Evolutionary conservation across 2,888 invertebrate species (phyloP), one percentile per base, ranked within the genome.

Genomic region (Morpho deidamia): DNA sequence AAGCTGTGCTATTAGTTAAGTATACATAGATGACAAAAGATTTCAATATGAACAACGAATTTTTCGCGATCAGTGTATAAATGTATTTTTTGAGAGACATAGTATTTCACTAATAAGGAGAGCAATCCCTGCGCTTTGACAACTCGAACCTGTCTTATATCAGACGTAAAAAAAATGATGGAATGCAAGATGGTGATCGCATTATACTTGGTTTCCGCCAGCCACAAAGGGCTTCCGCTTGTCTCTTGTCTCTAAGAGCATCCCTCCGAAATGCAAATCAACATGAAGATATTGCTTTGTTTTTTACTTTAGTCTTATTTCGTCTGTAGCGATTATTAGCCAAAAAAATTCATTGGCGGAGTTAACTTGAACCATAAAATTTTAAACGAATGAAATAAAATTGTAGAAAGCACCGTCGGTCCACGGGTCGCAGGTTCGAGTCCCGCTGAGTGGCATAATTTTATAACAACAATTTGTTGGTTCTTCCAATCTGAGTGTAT

Each of bases 131-230:
- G 50, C 54, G 58, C 56, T 59, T 56, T 58, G 56, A 61, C 58
- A 56, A 62, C 66, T 61, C 65, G 61, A 68, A 69, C 67, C 67
- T 66, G 66, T 64, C 61, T 61, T 65, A 63, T 63, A 63, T 65
- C 64, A 67, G 61, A 67, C 63, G 33, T 63, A 62, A 66, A 69
- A 65, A 67, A 68, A 67, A 63, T 64, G 48, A 60, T 65, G 69
- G 69, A 69, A 69, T 77, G 77, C 82, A 81, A 78, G 78, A 81
- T 78, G 78, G 68, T 74, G 79, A 72, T 75, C 75, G 79, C 81
- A 76, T 88, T 88, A 76, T 89, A 76, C 70, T 72, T 73, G 72
- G 67, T 79, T 86, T 88, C 88, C 88, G 88, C 73, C 73, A 65
- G 49, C 63, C 63, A 86, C 86, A 89, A 89, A 81, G 81, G 66